Conservation (phyloP, 2,797 vertebrate genomes). For the Danio choprae region DNA sequence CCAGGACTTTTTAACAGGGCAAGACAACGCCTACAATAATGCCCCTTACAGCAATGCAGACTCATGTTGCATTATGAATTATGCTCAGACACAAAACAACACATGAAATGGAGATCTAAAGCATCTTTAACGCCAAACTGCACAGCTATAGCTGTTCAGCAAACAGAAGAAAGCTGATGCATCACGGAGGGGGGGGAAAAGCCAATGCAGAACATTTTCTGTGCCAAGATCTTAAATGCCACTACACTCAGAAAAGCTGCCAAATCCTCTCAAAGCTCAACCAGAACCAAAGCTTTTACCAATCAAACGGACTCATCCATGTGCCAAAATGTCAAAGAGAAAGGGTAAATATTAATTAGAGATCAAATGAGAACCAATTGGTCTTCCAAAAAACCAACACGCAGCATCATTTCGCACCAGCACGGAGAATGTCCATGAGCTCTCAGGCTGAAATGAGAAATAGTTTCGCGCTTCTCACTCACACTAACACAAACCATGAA, state of each 20-base stretch:
- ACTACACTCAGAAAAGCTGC: constrained; percentile 22
- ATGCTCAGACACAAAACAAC: background rate
- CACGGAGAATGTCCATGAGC: background rate
- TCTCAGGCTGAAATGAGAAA: background rate
- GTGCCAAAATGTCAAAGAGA: background rate
- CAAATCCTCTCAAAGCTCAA: background rate
- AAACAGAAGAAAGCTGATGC: constrained; percentile 20
- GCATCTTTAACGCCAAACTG: background rate
- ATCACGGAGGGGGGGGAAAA: constrained; percentile 4
- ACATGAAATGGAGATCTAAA: background rate
- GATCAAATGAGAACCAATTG: background rate
- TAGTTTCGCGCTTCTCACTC: constrained; percentile 1
- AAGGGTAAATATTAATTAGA: constrained; percentile 21
- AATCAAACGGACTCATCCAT: background rate
- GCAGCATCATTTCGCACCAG: background rate
- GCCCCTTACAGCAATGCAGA: background rate
- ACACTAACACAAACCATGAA: too few species aligned
- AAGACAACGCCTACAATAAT: background rate
- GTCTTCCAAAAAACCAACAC: background rate
- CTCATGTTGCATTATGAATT: background rate
- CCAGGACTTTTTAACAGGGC: too few species aligned
- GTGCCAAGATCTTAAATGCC: constrained; percentile 47
- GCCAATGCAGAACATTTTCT: constrained; percentile 45
- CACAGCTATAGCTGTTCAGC: background rate
- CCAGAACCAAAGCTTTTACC: constrained; percentile 10